Base-by-base conservation (phyloP, 2,888 invertebrate genomes). In the Drosophila flavopinicola region DNA sequence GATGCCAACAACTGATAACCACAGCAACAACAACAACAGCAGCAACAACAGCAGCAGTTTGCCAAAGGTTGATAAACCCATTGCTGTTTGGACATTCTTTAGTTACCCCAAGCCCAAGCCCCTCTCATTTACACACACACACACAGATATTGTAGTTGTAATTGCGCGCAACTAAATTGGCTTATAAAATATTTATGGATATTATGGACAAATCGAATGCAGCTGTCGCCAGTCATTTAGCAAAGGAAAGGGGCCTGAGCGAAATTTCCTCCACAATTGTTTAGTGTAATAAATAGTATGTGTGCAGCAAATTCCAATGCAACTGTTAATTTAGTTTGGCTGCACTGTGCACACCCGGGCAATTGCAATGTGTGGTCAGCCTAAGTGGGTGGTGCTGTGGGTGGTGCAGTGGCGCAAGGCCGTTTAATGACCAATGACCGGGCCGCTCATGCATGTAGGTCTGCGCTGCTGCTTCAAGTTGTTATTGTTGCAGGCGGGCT, bases 31-130 rank as follows among this genome's bases (percentile, higher is more conserved):
- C 49, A 69, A 54, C 66, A 42, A 11, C 38, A 48, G 29, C 25
- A 52, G 24, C 45, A 51, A 23, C 42, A 30, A 25, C 10, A 41
- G 53, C 38, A 59, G 20, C 49, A 39, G 57, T 30, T 30, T 20
- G 33, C 15, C 11, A 66, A 64, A 77, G 85, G 83, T 83, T 85
- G 83, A 82, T 83, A 85, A 83, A 83, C 85, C 63, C 77, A 70
- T 72, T 67, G 63, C 52, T 47, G 25, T 9, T 20, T 20, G 60
- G 38, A 41, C 61, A 52, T 52, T 60, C 41, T 41, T 56, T 44
- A 25, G 37, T 25, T 15, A 23, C n/a, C 25, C n/a, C 7, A 15
- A 10, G 6, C 7, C 35, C 23, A 13, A 11, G 29, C 4, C 27
- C 2, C 13, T 6, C 10, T 13, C 35, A 10, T 11, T 11, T 6